A percentile compares a stretch with the other conserved stretches of the same genome.
phyloP scores from a whole-genome alignment of 2,888 invertebrate genomes.

The Orthosia cruda region DNA sequence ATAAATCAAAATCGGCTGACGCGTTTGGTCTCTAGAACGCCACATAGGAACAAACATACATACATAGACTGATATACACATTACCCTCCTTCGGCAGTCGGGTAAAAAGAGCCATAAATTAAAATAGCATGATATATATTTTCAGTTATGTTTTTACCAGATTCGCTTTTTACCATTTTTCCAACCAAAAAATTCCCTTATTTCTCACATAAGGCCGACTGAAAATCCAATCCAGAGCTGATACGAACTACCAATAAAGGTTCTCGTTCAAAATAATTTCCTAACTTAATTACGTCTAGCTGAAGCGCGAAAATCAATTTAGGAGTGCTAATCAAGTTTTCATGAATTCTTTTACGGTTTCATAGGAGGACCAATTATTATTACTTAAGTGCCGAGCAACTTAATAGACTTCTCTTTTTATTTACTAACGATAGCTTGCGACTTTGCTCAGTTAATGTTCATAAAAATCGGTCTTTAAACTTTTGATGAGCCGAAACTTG shows the following conservation, averaged over 20 bases:
- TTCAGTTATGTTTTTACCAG: background rate
- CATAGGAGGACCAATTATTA: constrained; percentile 32
- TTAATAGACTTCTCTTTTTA: constrained; percentile 18
- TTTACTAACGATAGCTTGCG: background rate
- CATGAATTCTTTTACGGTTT: constrained; percentile 42
- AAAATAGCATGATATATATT: background rate
- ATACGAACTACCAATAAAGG: constrained; percentile 23
- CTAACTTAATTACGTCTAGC: constrained; percentile 43
- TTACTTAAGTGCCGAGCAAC: constrained; percentile 26
- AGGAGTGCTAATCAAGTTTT: constrained; percentile 53
- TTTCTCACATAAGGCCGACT: constrained; percentile 1
- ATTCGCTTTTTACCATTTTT: background rate
- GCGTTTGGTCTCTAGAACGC: too few relatives aligned
- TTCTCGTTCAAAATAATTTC: constrained; percentile 41
- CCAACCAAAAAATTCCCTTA: background rate
- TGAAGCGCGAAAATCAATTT: constrained; percentile 45
- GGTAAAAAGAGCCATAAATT: background rate
- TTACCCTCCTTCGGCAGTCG: too few relatives aligned
- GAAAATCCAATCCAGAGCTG: constrained; percentile 25
- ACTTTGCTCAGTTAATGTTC: background rate
- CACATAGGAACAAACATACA: too few relatives aligned
- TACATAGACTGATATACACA: too few relatives aligned
- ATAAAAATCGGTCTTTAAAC: background rate
- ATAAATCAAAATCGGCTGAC: too few relatives aligned
- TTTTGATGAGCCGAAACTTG: too few relatives aligned